Evolutionary conservation across 2,797 vertebrate species (phyloP).

Genomic region (Platyrinchus mystaceus): DNA sequence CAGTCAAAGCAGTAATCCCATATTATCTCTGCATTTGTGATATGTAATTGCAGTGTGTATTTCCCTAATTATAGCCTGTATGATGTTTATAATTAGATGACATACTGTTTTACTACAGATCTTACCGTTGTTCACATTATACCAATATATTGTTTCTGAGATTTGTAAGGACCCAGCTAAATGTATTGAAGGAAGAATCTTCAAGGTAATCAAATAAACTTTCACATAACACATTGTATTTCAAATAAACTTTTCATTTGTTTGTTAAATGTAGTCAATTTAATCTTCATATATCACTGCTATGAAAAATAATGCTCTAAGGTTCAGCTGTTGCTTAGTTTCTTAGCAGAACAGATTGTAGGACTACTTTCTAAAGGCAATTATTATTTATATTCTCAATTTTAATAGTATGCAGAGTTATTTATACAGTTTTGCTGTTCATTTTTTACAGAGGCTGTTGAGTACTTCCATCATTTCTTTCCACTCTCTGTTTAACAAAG

Average conservation of each 20-base stretch:
- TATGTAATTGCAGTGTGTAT: background rate
- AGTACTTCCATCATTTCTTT: background rate
- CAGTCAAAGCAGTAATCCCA: background rate
- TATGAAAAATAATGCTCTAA: background rate
- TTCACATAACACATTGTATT: background rate
- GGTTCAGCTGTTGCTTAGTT: background rate
- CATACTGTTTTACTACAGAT: slow-evolving; percentile 73
- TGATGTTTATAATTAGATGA: background rate
- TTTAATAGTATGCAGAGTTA: background rate
- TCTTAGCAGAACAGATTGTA: background rate
- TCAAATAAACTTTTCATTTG: background rate
- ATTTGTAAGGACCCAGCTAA: slow-evolving; percentile 84
- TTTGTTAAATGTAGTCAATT: background rate
- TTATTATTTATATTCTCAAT: background rate
- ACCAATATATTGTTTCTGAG: slow-evolving; percentile 84
- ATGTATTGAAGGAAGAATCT: slow-evolving; percentile 83
- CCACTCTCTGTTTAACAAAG: background rate
- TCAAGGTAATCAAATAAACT: slow-evolving; percentile 83
- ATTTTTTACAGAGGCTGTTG: background rate
- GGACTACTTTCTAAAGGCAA: background rate
- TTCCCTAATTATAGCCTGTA: background rate
- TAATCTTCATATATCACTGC: background rate
- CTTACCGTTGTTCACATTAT: slow-evolving; percentile 86
- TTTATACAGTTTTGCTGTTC: background rate
- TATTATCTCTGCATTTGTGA: background rate